Evolutionary conservation across 2,113 vertebrate genomes (phyloP).

Genomic region (Glaucomys volans): DNA sequence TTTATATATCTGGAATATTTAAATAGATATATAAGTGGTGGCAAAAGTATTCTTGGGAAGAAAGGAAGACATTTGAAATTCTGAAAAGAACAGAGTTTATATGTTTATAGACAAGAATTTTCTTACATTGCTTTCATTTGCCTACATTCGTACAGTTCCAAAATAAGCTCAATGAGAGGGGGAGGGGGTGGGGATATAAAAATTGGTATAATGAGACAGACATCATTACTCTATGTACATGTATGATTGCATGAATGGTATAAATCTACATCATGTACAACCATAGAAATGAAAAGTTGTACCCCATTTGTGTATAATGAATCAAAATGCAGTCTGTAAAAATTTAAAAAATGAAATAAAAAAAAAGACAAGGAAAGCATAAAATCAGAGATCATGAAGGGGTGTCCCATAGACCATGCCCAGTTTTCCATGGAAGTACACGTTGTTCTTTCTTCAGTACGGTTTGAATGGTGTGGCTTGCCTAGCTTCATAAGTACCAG

Average conservation of each 20-base stretch:
- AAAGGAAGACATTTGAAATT: not conserved
- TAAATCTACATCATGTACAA: no score
- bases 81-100: not conserved
- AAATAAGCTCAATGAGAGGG: not conserved
- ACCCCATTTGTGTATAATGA: no score
- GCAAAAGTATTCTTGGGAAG: not conserved
- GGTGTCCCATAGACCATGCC: not conserved
- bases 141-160: not conserved
- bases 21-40: not conserved
- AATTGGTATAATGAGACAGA: no score
- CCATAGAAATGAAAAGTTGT: no score
- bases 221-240: no score
- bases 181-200: no score
- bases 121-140: not conserved
- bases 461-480: not conserved
- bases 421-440: not conserved
- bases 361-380: not conserved
- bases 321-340: no score
- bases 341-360: no score
- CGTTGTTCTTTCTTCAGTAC: not conserved
- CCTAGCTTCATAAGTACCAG: not conserved
- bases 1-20: constrained; percentile 26
- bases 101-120: not conserved
- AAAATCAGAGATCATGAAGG: not conserved
- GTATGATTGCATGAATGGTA: no score